These are phyloP conservation scores for Gryllus longicercus DNA, from an alignment of 2,888 invertebrate species.

Conservation along the genomic window DNA sequence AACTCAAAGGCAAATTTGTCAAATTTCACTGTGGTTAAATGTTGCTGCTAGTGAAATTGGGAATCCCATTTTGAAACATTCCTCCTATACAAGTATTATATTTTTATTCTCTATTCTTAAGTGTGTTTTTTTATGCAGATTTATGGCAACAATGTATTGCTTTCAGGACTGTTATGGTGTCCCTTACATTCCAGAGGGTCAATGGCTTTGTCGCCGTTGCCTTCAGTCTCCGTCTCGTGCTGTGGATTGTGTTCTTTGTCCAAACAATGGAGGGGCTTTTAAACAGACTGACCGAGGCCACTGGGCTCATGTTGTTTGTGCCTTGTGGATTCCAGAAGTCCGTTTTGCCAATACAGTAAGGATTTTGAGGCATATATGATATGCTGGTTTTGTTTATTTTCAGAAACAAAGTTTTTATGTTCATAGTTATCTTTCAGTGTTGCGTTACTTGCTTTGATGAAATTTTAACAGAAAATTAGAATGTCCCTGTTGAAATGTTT, in stretches of 20 bases:
- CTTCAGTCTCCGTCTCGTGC: conserved; percentile 93
- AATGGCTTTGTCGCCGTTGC: conserved; percentile 95
- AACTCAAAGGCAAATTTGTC: no score
- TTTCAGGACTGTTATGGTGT: conserved; percentile 89
- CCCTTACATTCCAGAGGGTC: conserved; percentile 94
- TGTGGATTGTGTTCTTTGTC: conserved; percentile 96
- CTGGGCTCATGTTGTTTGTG: conserved; percentile 99
- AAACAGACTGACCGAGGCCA: conserved; percentile 94
- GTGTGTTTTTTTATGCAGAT: no score
- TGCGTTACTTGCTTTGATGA: no score
- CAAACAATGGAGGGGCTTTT: conserved; percentile 96
- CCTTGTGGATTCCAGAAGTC: conserved; percentile 98
- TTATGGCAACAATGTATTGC: not conserved
- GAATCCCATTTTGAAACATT: no score
- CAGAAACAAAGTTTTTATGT: no score
- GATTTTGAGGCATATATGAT: not conserved
- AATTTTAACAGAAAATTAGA: no score
- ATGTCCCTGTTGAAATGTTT: no score
- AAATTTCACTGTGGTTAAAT: no score
- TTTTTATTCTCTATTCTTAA: conserved; percentile 21
- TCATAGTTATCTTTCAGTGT: no score
- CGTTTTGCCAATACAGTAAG: conserved; percentile 92
- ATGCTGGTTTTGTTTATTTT: no score
- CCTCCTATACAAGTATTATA: not conserved
- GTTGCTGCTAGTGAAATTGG: no score